Evolutionary conservation across 92 coral and sea anemone genomes (phyloP), one percentile per base, ranked within the genome.

Genomic region (Scolanthus callimorphus): DNA sequence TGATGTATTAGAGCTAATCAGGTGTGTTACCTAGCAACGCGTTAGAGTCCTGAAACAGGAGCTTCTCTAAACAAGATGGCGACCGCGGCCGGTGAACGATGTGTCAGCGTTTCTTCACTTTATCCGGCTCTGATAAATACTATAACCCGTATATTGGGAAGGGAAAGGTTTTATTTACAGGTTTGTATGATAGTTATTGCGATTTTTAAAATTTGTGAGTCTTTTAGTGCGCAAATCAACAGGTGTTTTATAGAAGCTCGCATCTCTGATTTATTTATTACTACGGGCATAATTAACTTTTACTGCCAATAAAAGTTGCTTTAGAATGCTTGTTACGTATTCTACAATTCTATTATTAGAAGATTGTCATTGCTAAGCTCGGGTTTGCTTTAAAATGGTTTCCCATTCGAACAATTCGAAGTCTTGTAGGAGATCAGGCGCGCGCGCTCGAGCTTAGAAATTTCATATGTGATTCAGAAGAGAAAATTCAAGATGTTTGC

Each of bases 91-190:
- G 30, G 56, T 59, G 62, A 67, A 55, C 85, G n/a, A n/a, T 39
- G 57, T 21, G 57, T 58, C 6, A 62, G 65, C 78, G 62, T 57
- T 28, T 48, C 31, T 24, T 81, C 30, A 72, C 86, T 21, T 81
- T 91, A 79, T 65, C 72, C 39, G 96, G 92, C 39, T 94, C 99
- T 1, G 90, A 94, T 67, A 89, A 78, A 74, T 94, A 79, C 69
- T 89, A 94, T 30, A 89, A 81, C 56, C 97, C 99, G 10, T 73
- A 81, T 55, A 83, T 84, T 25, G 99, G 96, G 21, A 90, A 90
- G 73, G 99, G 99, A 49, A 76, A 83, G 49, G 90, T 94, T 11
- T 62, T 94, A 26, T 94, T 94, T 25, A 88, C 95, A 27, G 99
- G 99, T 84, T 65, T 45, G 65, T 50, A 19, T 6, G 41, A 34